phyloP scores from a whole-genome alignment of 2,113 vertebrate genomes.

The Scalopus aquaticus region DNA sequence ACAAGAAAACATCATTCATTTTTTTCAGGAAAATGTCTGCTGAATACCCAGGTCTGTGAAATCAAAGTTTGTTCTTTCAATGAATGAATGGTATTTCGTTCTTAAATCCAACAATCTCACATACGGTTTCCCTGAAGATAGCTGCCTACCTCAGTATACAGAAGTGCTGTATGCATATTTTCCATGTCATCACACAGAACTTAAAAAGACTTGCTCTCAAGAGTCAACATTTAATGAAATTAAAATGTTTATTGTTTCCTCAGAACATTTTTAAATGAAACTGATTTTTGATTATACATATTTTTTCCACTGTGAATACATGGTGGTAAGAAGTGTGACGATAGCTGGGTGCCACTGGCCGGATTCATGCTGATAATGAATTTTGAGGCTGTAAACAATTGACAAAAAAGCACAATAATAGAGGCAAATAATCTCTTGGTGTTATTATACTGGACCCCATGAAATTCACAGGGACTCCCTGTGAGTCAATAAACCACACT shows the following conservation, averaged over 20 bases:
- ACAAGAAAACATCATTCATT: conserved; percentile 17
- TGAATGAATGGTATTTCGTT: neutral
- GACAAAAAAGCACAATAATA: neutral
- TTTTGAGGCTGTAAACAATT: neutral
- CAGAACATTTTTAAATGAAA: neutral
- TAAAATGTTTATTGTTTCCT: neutral
- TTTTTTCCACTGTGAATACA: neutral
- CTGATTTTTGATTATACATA: neutral
- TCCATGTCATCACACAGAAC: neutral
- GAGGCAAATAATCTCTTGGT: neutral
- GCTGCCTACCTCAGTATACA: neutral
- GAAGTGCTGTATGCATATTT: neutral
- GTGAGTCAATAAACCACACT: neutral
- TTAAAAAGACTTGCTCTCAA: neutral
- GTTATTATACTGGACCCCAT: neutral
- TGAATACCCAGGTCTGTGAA: neutral
- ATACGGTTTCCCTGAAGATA: neutral
- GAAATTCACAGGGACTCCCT: neutral
- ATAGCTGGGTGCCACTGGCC: neutral
- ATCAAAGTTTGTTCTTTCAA: neutral
- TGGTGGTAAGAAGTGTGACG: neutral
- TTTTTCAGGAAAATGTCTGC: conserved; percentile 44
- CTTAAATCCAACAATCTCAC: neutral
- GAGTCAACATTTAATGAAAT: neutral
- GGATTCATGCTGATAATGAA: neutral